A percentile compares a stretch with the other conserved stretches of the same genome.
phyloP scores from a whole-genome alignment of 2,113 vertebrate genomes.

The Vireo altiloquus region DNA sequence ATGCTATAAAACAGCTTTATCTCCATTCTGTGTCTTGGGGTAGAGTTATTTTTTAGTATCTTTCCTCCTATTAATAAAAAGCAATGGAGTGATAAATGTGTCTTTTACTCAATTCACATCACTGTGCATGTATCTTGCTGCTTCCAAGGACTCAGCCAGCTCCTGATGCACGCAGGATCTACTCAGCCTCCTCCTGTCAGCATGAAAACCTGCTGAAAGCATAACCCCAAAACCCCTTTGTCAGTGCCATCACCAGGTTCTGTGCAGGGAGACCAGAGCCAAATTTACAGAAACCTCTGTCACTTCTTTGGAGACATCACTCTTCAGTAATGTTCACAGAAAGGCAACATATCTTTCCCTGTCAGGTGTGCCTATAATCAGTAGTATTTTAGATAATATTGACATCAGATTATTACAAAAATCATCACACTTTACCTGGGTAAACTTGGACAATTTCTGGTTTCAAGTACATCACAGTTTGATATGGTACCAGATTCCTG shows the following conservation, averaged over 20 bases:
- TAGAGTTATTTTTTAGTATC: conserved; percentile 51
- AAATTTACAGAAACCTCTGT: background rate
- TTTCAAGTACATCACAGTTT: background rate
- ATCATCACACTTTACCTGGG: background rate
- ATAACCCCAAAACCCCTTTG: background rate
- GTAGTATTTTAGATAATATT: background rate
- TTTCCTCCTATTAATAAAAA: conserved; percentile 58
- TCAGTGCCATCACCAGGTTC: background rate
- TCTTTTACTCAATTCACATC: background rate
- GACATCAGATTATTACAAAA: background rate
- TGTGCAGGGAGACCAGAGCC: background rate
- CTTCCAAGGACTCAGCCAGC: background rate
- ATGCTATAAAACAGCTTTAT: conserved; percentile 49
- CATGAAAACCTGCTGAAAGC: background rate
- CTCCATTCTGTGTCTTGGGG: conserved; percentile 13
- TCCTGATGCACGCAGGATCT: background rate
- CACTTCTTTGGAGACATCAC: background rate
- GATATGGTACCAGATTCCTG: background rate
- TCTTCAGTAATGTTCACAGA: background rate
- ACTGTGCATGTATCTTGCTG: background rate
- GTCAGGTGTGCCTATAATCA: background rate
- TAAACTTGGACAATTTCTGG: background rate
- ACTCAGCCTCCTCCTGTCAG: background rate
- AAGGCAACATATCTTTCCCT: background rate
- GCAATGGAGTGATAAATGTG: conserved; percentile 55